Conservation (phyloP, 1,140 invertebrate species). For the Heliothis subflexa region DNA sequence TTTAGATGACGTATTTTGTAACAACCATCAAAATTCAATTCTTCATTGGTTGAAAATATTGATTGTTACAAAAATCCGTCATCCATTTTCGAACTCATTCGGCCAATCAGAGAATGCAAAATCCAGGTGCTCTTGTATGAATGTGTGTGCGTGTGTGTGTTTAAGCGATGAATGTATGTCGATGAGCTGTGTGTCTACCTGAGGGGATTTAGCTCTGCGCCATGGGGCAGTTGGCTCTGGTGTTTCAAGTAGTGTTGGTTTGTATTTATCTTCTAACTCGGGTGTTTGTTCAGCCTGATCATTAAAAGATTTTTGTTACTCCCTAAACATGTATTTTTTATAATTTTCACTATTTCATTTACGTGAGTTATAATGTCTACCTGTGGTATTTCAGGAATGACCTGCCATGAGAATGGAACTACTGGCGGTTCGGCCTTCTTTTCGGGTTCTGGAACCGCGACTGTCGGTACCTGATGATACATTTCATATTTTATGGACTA, state of each 20-base stretch:
- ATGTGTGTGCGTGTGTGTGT: constrained; percentile 43
- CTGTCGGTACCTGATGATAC: constrained; percentile 67
- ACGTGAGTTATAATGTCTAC: constrained; percentile 60
- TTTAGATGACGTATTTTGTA: constrained; percentile 33
- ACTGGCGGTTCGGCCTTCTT: constrained; percentile 74
- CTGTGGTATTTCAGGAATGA: constrained; percentile 82
- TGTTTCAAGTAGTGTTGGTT: constrained; percentile 75
- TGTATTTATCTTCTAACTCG: constrained; percentile 77
- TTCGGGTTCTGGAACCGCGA: constrained; percentile 66
- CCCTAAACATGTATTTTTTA: constrained; percentile 21
- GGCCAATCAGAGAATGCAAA: constrained; percentile 37
- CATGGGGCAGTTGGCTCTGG: constrained; percentile 65
- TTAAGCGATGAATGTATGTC: constrained; percentile 50
- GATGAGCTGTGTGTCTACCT: constrained; percentile 62
- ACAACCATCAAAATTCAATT: constrained; percentile 39
- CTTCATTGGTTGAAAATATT: background rate
- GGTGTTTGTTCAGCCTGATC: constrained; percentile 80
- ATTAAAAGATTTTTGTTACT: constrained; percentile 50
- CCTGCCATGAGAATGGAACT: constrained; percentile 78
- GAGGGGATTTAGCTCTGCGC: constrained; percentile 75
- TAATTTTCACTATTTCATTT: constrained; percentile 31
- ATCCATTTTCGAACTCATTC: constrained; percentile 13
- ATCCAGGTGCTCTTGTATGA: constrained; percentile 34
- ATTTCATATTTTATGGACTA: constrained; percentile 34
- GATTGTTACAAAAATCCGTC: constrained; percentile 31